Base-by-base conservation (phyloP, 2,113 vertebrate genomes). In the Serinus canaria region DNA sequence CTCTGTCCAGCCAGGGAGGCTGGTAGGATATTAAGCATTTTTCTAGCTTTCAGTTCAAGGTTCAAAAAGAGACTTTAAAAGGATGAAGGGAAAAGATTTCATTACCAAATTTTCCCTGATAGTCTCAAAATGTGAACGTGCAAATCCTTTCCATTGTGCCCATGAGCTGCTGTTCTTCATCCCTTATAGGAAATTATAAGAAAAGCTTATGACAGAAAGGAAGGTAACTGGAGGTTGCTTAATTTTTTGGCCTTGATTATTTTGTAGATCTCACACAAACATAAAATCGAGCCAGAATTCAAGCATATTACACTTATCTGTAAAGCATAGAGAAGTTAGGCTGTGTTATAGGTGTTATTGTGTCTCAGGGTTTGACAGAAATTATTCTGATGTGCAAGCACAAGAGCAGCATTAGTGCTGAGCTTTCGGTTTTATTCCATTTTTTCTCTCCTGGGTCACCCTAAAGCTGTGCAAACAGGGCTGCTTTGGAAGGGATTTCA, bases 401-500 rank as follows among this genome's bases (percentile, higher is more conserved):
- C 0, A 84, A 52, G 24, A 92, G 44, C 41, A 69, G 46, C 70
- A 58, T 79, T 92, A 90, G 72, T 44, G 85, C 81, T 64, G 70
- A 84, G 52, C 74, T 94, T 91, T 94, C 15, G 5, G 44, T 91
- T 89, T 52, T 33, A 41, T 74, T 84, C 46, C 8, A 7, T 35
- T 88, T 90, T 86, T 64, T 56, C 28, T 91, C 58, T 78, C 62
- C 69, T 72, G 62, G 46, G 77, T 84, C 4, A 1, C 69, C 46
- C 87, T 92, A 89, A 78, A 59, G 19, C 80, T 58, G 5, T 87
- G 44, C 76, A 94, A 95, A 84, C 73, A 75, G 60, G 49, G 47
- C 19, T 82, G 37, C 63, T 95, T 93, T 84, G 73, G 37, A 92
- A 58, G 73, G 85, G 82, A 73, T 87, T 87, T 89, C 83, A 73